A percentile compares a stretch with the other conserved stretches of the same genome.
Evolutionary conservation across 2,113 vertebrate species (phyloP).

Genomic region (Catharus fuscescens): DNA sequence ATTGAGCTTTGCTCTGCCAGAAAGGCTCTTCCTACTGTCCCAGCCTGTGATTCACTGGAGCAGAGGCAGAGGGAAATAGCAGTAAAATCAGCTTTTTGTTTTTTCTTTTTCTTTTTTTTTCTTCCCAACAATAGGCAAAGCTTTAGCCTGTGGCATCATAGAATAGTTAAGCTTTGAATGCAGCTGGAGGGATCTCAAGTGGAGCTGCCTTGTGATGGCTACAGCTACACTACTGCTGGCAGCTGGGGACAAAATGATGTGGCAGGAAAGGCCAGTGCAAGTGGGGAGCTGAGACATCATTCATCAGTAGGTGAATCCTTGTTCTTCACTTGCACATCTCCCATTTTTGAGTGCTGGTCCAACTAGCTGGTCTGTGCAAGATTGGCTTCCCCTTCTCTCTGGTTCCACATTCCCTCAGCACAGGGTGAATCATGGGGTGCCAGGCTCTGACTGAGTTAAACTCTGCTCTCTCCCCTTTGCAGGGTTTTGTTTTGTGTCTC

Average conservation of each 20-base stretch:
- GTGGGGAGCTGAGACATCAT: neutral
- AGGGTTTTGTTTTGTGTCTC: neutral
- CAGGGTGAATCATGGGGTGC: neutral
- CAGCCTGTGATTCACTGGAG: neutral
- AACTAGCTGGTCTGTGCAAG: neutral
- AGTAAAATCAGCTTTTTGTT: neutral
- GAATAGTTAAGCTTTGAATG: neutral
- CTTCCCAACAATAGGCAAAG: neutral
- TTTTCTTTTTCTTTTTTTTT: no score
- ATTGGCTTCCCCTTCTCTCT: neutral
- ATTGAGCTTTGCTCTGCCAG: neutral
- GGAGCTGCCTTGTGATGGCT: neutral
- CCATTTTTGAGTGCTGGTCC: neutral
- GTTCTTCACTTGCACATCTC: neutral
- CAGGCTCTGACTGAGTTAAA: neutral
- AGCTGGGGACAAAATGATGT: neutral
- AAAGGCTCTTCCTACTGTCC: neutral
- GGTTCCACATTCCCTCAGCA: neutral
- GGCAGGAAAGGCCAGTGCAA: neutral
- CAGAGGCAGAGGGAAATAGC: neutral
- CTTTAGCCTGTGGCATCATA: neutral
- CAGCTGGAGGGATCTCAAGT: neutral
- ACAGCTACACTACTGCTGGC: fast-evolving
- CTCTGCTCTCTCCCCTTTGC: neutral
- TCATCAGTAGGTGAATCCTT: neutral